These are phyloP conservation scores for Microctenopoma steveboyesi DNA, from an alignment of 2,797 vertebrate species.

Conservation along the genomic window DNA sequence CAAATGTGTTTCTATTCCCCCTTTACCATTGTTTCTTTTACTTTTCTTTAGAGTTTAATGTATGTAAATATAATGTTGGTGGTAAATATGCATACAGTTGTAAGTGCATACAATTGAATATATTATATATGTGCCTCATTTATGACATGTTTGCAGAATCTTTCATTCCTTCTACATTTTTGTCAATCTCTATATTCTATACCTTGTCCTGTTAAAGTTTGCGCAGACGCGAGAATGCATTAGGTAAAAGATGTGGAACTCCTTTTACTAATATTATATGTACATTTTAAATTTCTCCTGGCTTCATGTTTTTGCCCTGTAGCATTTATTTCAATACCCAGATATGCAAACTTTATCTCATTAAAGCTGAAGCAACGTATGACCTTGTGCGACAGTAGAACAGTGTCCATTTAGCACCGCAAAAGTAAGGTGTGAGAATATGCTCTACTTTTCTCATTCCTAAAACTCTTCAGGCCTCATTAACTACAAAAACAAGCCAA, in stretches of 20 bases:
- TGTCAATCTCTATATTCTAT: conserved; percentile 4
- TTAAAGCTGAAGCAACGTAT: conserved; percentile 56
- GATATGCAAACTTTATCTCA: conserved; percentile 49
- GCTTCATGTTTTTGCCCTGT: conserved; percentile 51
- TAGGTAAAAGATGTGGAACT: conserved; percentile 35
- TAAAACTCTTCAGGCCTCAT: conserved; percentile 73
- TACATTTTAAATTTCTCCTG: conserved; percentile 46
- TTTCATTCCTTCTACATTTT: not conserved
- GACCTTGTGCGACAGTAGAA: conserved; percentile 56
- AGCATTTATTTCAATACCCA: conserved; percentile 55
- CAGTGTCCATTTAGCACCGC: conserved; percentile 46
- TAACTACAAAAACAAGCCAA: conserved; percentile 68
- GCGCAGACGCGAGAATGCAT: conserved; percentile 22
- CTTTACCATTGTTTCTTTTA: no score
- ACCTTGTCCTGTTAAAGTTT: conserved; percentile 18
- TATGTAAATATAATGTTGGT: not conserved
- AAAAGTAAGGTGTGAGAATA: conserved; percentile 51
- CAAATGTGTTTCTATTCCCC: no score
- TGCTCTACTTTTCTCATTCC: conserved; percentile 61
- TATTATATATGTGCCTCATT: no score
- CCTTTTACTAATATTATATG: conserved; percentile 67
- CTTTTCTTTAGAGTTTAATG: not conserved
- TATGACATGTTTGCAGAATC: no score
- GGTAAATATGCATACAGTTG: not conserved
- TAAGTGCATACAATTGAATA: no score